phyloP scores from a whole-genome alignment of 2,888 invertebrate species.

The Liopterus haemorrhoidalis region DNA sequence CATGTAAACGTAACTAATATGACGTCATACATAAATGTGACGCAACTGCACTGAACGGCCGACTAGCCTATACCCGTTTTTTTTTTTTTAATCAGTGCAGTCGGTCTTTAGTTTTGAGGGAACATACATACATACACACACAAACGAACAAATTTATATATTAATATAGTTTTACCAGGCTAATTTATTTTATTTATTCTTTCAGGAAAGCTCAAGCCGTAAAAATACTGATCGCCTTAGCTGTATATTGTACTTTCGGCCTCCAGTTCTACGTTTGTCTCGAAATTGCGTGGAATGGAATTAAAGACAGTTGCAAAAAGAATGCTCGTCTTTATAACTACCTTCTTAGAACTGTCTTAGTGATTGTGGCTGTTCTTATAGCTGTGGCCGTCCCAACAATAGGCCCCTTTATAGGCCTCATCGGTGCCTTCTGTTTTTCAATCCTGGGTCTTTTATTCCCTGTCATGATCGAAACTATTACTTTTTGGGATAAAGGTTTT shows the following conservation, averaged over 20 bases:
- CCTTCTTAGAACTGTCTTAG: slow-evolving; percentile 61
- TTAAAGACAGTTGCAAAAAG: slow-evolving; percentile 65
- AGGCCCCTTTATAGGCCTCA: slow-evolving; percentile 82
- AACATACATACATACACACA: too few relatives aligned
- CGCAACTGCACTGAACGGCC: background rate
- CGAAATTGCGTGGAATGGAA: slow-evolving; percentile 80
- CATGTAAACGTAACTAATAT: too few relatives aligned
- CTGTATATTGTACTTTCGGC: slow-evolving; percentile 92
- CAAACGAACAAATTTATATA: too few relatives aligned
- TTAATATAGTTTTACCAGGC: slow-evolving; percentile 33
- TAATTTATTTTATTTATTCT: slow-evolving; percentile 37
- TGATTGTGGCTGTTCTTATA: slow-evolving; percentile 62
- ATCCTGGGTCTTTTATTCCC: slow-evolving; percentile 86
- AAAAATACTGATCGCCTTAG: slow-evolving; percentile 77
- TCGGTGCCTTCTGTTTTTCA: slow-evolving; percentile 90
- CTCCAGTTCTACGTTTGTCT: slow-evolving; percentile 96
- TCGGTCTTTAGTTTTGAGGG: background rate
- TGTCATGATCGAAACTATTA: slow-evolving; percentile 76
- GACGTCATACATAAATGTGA: slow-evolving; percentile 5
- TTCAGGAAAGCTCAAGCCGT: slow-evolving; percentile 78
- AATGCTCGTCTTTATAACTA: slow-evolving; percentile 69
- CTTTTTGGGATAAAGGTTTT: slow-evolving; percentile 79
- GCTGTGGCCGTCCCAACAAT: slow-evolving; percentile 85
- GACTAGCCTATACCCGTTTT: too few relatives aligned
- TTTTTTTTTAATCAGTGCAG: background rate